These are phyloP conservation scores for Stratiomys singularior DNA, from an alignment of 2,888 invertebrate genomes.

Conservation along the genomic window DNA sequence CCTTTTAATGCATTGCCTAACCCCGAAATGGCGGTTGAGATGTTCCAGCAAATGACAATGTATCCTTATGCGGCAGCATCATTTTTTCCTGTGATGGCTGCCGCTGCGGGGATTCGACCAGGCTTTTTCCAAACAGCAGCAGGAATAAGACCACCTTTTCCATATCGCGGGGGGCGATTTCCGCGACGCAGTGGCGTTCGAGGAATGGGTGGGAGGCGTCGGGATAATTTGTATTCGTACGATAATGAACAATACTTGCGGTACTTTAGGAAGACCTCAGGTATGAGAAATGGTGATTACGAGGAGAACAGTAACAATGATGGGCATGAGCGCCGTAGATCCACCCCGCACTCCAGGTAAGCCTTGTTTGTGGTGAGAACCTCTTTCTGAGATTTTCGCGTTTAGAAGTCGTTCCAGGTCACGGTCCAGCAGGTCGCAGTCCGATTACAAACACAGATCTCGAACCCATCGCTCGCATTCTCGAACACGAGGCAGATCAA, in stretches of 20 bases:
- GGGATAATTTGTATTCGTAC: conserved; percentile 56
- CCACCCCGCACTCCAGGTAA: conserved; percentile 57
- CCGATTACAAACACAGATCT: conserved; percentile 47
- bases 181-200: conserved; percentile 66
- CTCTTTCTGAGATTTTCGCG: neutral
- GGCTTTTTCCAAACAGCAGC: conserved; percentile 63
- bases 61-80: conserved; percentile 58
- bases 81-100: conserved; percentile 61
- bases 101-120: conserved; percentile 53
- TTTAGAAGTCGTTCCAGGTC: conserved; percentile 54
- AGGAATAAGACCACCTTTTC: conserved; percentile 54
- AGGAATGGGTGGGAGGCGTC: conserved; percentile 46
- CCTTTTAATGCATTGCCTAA: conserved; percentile 55
- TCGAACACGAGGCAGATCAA: conserved; percentile 46
- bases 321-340: conserved; percentile 59
- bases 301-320: conserved; percentile 63
- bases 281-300: conserved; percentile 68
- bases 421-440: conserved; percentile 54
- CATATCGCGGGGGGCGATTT: conserved; percentile 61
- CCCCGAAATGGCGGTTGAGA: conserved; percentile 60
- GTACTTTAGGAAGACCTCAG: conserved; percentile 72
- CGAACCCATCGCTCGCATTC: conserved; percentile 45
- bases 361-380: neutral
- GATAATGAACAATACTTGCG: conserved; percentile 62
- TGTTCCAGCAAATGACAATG: conserved; percentile 63